Conservation (phyloP, 1,140 invertebrate genomes). For the Oryctes rhinoceros region DNA sequence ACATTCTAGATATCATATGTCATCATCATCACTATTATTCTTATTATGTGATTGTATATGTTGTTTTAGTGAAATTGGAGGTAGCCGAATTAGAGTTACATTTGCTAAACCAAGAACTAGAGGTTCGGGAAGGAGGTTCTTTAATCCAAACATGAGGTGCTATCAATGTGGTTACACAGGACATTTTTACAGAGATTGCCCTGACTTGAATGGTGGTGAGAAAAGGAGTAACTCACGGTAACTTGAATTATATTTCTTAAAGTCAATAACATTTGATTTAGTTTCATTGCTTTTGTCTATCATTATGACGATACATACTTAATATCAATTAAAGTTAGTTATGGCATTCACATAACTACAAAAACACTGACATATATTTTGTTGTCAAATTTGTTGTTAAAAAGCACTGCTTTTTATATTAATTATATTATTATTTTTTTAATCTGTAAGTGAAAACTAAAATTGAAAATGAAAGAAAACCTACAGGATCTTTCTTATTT, state of each 20-base stretch:
- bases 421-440: too few relatives aligned
- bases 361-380: too few relatives aligned
- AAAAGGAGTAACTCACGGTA: constrained; percentile 46
- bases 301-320: background rate
- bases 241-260: constrained; percentile 17
- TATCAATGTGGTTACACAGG: constrained; percentile 73
- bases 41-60: background rate
- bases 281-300: too few relatives aligned
- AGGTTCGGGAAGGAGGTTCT: constrained; percentile 62
- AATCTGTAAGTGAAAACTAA: too few relatives aligned
- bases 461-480: too few relatives aligned
- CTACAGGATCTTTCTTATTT: too few relatives aligned
- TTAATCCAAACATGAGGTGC: constrained; percentile 69
- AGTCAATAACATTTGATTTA: too few relatives aligned
- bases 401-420: too few relatives aligned
- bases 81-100: constrained; percentile 61
- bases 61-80: constrained; percentile 55
- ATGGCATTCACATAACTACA: background rate
- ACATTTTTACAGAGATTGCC: constrained; percentile 73
- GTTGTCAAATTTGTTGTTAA: too few relatives aligned
- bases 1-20: background rate
- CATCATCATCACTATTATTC: background rate
- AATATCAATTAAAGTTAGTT: background rate
- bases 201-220: constrained; percentile 58
- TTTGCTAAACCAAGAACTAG: constrained; percentile 62